phyloP scores from a whole-genome alignment of 2,113 vertebrate genomes.

The Coreoperca whiteheadi region DNA sequence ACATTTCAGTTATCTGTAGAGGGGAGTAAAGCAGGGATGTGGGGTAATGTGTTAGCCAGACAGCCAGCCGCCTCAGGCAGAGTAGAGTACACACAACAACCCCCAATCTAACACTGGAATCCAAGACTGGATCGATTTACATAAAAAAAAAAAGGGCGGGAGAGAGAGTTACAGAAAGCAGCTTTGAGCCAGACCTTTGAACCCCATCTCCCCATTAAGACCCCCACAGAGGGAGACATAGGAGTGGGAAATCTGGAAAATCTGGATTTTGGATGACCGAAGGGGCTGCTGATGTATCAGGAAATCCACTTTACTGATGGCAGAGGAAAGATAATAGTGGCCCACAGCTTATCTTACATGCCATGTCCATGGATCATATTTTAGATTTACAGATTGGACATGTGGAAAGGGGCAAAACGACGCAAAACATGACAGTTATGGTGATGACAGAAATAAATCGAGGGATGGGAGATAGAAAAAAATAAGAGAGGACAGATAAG shows the following conservation, averaged over 20 bases:
- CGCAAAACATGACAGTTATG: slow-evolving; percentile 51
- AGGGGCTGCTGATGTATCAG: slow-evolving; percentile 58
- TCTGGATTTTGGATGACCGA: slow-evolving; percentile 70
- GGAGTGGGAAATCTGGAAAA: slow-evolving; percentile 64
- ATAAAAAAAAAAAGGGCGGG: slow-evolving; percentile 52
- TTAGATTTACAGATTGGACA: slow-evolving; percentile 61
- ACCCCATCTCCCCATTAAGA: slow-evolving; percentile 66
- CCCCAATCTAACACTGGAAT: slow-evolving; percentile 77
- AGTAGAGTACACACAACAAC: slow-evolving; percentile 62
- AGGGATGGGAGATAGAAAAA: slow-evolving; percentile 33
- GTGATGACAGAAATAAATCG: slow-evolving; percentile 68
- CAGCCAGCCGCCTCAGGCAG: slow-evolving; percentile 80
- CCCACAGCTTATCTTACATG: slow-evolving; percentile 69
- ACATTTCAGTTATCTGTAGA: slow-evolving; percentile 58
- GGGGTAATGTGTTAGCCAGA: slow-evolving; percentile 81
- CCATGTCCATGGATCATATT: slow-evolving; percentile 51
- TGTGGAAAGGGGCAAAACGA: slow-evolving; percentile 60
- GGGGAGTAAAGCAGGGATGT: slow-evolving; percentile 56
- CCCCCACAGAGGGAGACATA: slow-evolving; percentile 60
- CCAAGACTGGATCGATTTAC: slow-evolving; percentile 78
- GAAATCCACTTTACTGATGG: slow-evolving; percentile 75
- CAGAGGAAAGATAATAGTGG: slow-evolving; percentile 66
- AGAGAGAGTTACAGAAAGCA: slow-evolving; percentile 61
- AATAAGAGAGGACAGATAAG: slow-evolving; percentile 17
- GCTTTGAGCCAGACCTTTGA: slow-evolving; percentile 67